phyloP scores from a whole-genome alignment of 2,797 vertebrate genomes.

The Kryptolebias ocellatus region DNA sequence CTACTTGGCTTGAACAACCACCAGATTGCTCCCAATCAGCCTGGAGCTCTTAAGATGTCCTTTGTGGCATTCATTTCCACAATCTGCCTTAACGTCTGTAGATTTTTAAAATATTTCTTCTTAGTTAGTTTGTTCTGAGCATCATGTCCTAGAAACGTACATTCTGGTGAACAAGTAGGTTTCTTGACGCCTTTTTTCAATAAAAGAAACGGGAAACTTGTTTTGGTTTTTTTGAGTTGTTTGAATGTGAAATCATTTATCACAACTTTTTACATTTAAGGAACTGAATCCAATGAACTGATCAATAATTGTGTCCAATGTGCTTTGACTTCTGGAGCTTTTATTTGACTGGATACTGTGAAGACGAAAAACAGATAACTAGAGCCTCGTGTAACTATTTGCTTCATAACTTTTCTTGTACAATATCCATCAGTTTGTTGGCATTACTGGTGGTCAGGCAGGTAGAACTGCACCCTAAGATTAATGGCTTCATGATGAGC shows the following conservation, averaged over 20 bases:
- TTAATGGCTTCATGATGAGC: conserved; percentile 74
- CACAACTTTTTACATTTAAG: too few species aligned
- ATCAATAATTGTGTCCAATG: too few species aligned
- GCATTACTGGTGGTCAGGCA: conserved; percentile 64
- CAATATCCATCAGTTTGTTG: conserved; percentile 43
- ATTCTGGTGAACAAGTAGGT: neutral
- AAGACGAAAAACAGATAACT: neutral
- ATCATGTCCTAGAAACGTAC: neutral
- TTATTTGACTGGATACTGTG: neutral
- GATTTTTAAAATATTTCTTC: neutral
- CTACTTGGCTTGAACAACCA: neutral
- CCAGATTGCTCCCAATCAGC: neutral
- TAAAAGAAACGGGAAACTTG: neutral
- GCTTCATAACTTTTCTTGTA: conserved; percentile 21
- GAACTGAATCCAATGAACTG: too few species aligned
- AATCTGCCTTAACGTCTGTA: neutral
- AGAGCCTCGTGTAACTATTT: conserved; percentile 5
- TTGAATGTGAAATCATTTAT: neutral
- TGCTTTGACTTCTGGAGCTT: neutral
- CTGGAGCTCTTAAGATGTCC: neutral
- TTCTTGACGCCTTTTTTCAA: neutral
- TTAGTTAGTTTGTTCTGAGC: neutral
- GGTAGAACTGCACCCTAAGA: conserved; percentile 70
- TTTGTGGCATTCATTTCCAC: neutral
- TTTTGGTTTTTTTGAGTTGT: neutral